Conservation (phyloP, 2,888 invertebrate genomes). For the Philhelius pedissequus region DNA sequence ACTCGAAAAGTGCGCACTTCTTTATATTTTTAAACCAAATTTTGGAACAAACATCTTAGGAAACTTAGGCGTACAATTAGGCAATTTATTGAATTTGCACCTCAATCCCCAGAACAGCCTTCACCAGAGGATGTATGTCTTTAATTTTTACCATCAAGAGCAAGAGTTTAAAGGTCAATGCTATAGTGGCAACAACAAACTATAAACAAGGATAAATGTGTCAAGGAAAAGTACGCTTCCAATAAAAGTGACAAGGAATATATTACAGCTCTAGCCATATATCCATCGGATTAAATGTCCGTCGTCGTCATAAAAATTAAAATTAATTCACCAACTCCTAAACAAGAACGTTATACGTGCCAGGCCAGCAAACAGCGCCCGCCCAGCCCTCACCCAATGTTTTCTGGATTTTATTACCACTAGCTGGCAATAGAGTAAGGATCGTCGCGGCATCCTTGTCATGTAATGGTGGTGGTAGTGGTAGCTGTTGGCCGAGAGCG, state of each 20-base stretch:
- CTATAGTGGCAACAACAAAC: neutral
- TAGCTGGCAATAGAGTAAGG: slow-evolving; percentile 17
- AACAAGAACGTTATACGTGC: slow-evolving; percentile 21
- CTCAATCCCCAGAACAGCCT: no score
- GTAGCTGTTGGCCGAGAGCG: slow-evolving; percentile 6
- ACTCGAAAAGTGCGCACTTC: no score
- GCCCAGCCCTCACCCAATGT: neutral
- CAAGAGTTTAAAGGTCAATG: slow-evolving; percentile 35
- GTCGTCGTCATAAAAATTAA: slow-evolving; percentile 64
- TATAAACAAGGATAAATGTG: slow-evolving; percentile 12
- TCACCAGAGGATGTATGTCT: neutral
- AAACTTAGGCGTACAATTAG: no score
- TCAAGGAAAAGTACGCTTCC: slow-evolving; percentile 24
- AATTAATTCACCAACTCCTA: slow-evolving; percentile 65
- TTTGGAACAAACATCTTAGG: no score
- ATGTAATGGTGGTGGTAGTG: neutral
- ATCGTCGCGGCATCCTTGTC: slow-evolving; percentile 27
- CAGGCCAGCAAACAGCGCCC: neutral
- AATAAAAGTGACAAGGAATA: slow-evolving; percentile 26
- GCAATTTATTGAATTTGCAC: neutral
- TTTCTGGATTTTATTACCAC: slow-evolving; percentile 51
- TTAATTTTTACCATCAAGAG: no score
- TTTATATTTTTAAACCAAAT: no score
- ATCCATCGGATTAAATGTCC: slow-evolving; percentile 50
- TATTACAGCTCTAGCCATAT: slow-evolving; percentile 22